These are phyloP conservation scores for Battus philenor DNA, from an alignment of 1,140 invertebrate species.

Conservation along the genomic window DNA sequence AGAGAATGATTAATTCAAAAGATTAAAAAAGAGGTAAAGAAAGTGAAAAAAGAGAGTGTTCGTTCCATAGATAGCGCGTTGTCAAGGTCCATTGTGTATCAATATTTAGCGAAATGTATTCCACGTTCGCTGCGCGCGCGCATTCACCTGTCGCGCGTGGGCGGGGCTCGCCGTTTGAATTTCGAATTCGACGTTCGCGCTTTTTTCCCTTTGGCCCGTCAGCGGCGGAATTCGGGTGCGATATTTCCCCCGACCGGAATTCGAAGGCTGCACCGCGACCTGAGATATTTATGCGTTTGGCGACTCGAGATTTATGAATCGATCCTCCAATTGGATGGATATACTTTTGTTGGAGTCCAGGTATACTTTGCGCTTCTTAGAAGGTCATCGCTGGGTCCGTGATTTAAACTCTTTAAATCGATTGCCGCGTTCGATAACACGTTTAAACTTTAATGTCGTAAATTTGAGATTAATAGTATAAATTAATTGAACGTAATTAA, in stretches of 20 bases:
- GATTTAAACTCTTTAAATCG: slow-evolving; percentile 14
- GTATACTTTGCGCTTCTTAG: slow-evolving; percentile 30
- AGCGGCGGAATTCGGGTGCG: slow-evolving; percentile 66
- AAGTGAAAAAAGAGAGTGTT: too few relatives aligned
- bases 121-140: slow-evolving; percentile 51
- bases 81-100: slow-evolving; percentile 48
- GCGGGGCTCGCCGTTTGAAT: slow-evolving; percentile 32
- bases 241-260: slow-evolving; percentile 65
- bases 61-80: slow-evolving; percentile 21
- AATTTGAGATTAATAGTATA: too few relatives aligned
- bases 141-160: slow-evolving; percentile 66
- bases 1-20: too few relatives aligned
- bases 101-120: slow-evolving; percentile 57
- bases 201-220: slow-evolving; percentile 56
- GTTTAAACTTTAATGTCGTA: too few relatives aligned
- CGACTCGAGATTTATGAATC: slow-evolving; percentile 47
- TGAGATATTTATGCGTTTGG: slow-evolving; percentile 54
- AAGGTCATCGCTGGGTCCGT: slow-evolving; percentile 17
- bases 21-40: too few relatives aligned
- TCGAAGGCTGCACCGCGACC: slow-evolving; percentile 51
- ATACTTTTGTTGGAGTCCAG: slow-evolving; percentile 32
- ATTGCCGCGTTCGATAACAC: slow-evolving; percentile 5
- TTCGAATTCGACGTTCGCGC: slow-evolving; percentile 48
- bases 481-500: too few relatives aligned
- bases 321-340: slow-evolving; percentile 3